Base-by-base conservation (phyloP, 2,113 vertebrate species). In the Ardeotis arabs region DNA sequence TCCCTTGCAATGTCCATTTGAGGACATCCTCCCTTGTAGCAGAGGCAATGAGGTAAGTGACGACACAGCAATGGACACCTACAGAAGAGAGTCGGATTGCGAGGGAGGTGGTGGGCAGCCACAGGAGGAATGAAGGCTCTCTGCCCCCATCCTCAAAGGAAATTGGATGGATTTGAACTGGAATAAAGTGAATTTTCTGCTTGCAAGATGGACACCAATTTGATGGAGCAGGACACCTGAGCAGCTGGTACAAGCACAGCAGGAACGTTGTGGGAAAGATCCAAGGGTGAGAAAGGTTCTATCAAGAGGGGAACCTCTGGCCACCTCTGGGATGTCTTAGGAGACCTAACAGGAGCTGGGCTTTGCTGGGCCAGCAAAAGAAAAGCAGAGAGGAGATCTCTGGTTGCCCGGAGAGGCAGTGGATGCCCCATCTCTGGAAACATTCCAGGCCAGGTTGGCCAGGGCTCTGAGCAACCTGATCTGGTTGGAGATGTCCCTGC, bases 141-240 rank as follows among this genome's bases (percentile, higher is more conserved):
- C 8, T 74, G 13, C 7, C 23, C 29, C 33, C 9, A 1, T 52
- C 25, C 39, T 66, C 66, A 59, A 6, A 70, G 56, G 41, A 62
- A 33, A 29, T 19, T 0, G 0, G 5, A 8, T 59, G 22, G n/a
- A 55, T 59, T 13, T 29, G 56, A 72, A 41, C 20, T 37, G 79
- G 62, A 86, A 37, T 22, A 53, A 82, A 16, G 79, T 63, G 52
- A 15, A 55, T 59, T 52, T 72, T 68, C 21, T 63, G 31, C 3
- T 23, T 60, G 47, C 31, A 56, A 82, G 16, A 66, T 31, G 31
- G 63, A 47, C 33, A 72, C 7, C 2, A 4, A 45, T 37, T 58
- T 1, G 2, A 31, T 50, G 41, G 52, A 58, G 47, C 33, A 81
- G 47, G 45, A 70, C 35, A 39, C 13, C 31, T 17, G 25, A 72